Conservation (phyloP, 1,140 invertebrate genomes). For the Fopius arisanus region DNA sequence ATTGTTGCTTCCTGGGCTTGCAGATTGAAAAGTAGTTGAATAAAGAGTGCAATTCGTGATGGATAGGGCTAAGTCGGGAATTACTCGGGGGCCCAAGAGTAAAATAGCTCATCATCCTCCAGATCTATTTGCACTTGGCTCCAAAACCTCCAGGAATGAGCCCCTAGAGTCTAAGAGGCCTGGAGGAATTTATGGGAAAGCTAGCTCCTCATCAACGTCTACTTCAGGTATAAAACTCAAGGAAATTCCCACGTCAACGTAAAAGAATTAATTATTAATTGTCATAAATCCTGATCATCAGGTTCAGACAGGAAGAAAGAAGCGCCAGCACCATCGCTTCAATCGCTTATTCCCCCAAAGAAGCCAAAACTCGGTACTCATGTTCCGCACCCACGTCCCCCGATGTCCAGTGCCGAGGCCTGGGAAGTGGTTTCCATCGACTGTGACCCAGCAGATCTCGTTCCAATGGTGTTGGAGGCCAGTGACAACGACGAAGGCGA, state of each 20-base stretch:
- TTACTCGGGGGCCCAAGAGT: conserved; percentile 67
- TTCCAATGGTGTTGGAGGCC: conserved; percentile 68
- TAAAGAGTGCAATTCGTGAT: conserved; percentile 50
- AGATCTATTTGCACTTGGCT: conserved; percentile 70
- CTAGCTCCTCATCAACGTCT: conserved; percentile 54
- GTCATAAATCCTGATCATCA: neutral
- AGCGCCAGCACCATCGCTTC: conserved; percentile 56
- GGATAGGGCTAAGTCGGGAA: conserved; percentile 67
- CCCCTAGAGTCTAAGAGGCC: conserved; percentile 66
- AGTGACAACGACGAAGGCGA: conserved; percentile 71
- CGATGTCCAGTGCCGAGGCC: conserved; percentile 62
- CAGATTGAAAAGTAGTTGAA: neutral
- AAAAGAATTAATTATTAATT: too few species aligned
- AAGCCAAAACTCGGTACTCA: conserved; percentile 58
- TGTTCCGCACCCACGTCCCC: conserved; percentile 47
- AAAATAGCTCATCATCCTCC: conserved; percentile 72
- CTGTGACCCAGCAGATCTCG: conserved; percentile 69
- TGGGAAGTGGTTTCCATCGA: conserved; percentile 70
- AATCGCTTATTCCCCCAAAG: conserved; percentile 58
- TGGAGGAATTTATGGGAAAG: conserved; percentile 63
- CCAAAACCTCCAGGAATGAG: conserved; percentile 65
- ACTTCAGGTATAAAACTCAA: conserved; percentile 51
- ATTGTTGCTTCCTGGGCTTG: neutral
- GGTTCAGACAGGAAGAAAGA: conserved; percentile 67
- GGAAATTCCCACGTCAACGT: neutral